These are phyloP conservation scores for Chloropsis cyanopogon DNA, from an alignment of 2,113 vertebrate species.

Conservation along the genomic window DNA sequence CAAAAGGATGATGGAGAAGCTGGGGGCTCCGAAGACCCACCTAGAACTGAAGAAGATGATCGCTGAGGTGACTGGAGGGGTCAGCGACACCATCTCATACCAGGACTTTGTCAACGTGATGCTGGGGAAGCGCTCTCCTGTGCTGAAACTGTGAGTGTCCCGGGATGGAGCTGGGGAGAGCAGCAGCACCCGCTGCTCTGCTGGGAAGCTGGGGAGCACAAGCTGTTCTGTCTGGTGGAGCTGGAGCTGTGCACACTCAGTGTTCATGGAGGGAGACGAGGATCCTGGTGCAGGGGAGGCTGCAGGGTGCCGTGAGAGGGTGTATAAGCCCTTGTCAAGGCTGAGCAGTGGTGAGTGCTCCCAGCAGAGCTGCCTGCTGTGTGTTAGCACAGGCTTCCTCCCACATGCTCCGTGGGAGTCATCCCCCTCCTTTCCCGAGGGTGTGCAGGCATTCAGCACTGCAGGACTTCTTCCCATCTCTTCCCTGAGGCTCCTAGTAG, in stretches of 20 bases:
- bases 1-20: conserved; percentile 98
- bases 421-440: not conserved
- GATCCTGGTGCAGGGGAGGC: not conserved
- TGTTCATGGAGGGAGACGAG: fast-evolving
- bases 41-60: conserved; percentile 98
- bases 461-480: not conserved
- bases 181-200: not conserved
- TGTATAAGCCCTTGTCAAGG: not conserved
- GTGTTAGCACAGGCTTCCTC: not conserved
- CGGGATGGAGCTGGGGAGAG: not conserved
- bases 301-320: not conserved
- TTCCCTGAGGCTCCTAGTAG: not conserved
- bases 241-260: not conserved
- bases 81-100: conserved; percentile 92
- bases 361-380: not conserved
- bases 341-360: not conserved
- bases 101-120: conserved; percentile 96
- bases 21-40: conserved; percentile 94
- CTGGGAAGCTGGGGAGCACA: not conserved
- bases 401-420: fast-evolving
- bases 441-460: not conserved
- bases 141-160: conserved; percentile 92
- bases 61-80: conserved; percentile 88
- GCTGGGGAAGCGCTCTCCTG: conserved; percentile 93
- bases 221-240: not conserved